phyloP scores from a whole-genome alignment of 2,888 invertebrate genomes.

The Cephonodes hylas region DNA sequence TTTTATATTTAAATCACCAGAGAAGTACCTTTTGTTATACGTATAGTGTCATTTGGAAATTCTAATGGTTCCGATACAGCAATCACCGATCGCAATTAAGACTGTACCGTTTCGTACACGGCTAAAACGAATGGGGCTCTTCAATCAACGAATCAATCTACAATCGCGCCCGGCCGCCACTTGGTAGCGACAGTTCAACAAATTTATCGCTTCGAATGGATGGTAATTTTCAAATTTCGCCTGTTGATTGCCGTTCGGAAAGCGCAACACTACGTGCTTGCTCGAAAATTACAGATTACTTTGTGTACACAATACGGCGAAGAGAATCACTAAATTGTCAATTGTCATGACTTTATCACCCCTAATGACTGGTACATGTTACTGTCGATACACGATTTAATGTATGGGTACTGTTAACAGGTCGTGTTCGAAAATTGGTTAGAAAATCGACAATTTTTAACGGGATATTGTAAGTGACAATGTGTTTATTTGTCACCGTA shows the following conservation, averaged over 20 bases:
- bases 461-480: no score
- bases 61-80: constrained; percentile 61
- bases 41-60: constrained; percentile 28
- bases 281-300: constrained; percentile 44
- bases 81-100: constrained; percentile 77
- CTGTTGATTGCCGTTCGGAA: constrained; percentile 63
- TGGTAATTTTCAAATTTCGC: constrained; percentile 77
- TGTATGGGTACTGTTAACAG: no score
- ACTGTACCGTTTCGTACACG: constrained; percentile 62
- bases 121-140: constrained; percentile 77
- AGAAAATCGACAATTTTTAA: no score
- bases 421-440: no score
- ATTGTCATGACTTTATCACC: neutral
- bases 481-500: no score
- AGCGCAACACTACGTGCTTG: constrained; percentile 38
- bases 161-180: constrained; percentile 76
- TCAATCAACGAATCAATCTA: constrained; percentile 81
- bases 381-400: no score
- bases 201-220: constrained; percentile 73
- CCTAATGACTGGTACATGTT: neutral
- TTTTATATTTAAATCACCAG: neutral
- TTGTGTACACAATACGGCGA: constrained; percentile 25
- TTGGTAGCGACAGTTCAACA: constrained; percentile 76
- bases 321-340: neutral
- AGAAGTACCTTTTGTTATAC: neutral